Conservation (phyloP, 2,113 vertebrate genomes). For the Brachypodius melanocephalos region DNA sequence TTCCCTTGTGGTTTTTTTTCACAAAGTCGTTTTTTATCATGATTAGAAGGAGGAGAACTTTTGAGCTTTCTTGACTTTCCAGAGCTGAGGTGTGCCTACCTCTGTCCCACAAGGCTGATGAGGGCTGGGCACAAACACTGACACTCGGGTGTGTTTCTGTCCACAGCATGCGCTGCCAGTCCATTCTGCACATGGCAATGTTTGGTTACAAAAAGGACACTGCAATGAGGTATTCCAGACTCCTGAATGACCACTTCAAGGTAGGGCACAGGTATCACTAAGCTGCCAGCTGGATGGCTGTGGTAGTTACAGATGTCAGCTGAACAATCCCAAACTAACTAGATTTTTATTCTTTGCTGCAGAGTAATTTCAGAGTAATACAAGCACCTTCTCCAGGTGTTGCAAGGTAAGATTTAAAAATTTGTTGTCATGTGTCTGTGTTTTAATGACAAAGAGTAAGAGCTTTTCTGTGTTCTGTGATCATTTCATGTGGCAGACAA, state of each 20-base stretch:
- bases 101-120: not conserved
- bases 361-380: slow-evolving; percentile 77
- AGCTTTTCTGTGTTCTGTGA: not conserved
- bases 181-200: slow-evolving; percentile 91
- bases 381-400: slow-evolving; percentile 76
- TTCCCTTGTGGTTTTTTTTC: not conserved
- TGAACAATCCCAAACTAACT: not conserved
- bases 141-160: not conserved
- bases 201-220: slow-evolving; percentile 88
- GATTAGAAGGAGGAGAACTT: not conserved
- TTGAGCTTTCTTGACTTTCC: not conserved
- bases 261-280: slow-evolving; percentile 33
- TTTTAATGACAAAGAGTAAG: not conserved
- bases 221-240: slow-evolving; percentile 88
- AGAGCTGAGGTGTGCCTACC: not conserved
- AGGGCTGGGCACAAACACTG: not conserved
- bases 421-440: not conserved
- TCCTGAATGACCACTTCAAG: slow-evolving; percentile 88
- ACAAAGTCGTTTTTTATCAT: not conserved
- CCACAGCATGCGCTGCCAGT: slow-evolving; percentile 88
- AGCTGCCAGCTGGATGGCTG: not conserved
- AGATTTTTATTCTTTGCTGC: slow-evolving; percentile 24
- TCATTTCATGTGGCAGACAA: not conserved
- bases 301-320: not conserved
- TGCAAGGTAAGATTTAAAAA: slow-evolving; percentile 77